Evolutionary conservation across 2,888 invertebrate species (phyloP).

Genomic region (Bembecia ichneumoniformis): DNA sequence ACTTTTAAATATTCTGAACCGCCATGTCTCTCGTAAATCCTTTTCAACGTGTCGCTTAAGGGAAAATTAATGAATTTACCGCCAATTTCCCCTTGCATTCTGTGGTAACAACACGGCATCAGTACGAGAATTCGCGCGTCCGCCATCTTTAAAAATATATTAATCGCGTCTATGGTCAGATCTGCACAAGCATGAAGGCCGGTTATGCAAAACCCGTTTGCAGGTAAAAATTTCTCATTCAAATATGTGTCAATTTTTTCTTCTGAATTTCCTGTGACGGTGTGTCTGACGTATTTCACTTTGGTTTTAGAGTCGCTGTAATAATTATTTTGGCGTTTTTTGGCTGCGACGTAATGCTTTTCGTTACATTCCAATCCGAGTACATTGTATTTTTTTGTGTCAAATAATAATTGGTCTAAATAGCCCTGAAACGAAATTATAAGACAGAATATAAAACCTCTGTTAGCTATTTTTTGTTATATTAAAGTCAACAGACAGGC

Average conservation of each 20-base stretch:
- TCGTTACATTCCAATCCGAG: constrained; percentile 78
- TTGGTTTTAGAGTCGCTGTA: constrained; percentile 60
- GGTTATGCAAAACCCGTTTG: constrained; percentile 40
- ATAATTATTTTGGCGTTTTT: constrained; percentile 67
- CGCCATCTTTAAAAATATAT: constrained; percentile 74
- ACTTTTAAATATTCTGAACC: constrained; percentile 63
- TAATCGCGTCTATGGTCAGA: constrained; percentile 77
- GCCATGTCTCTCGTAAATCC: constrained; percentile 34
- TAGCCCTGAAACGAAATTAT: constrained; percentile 74
- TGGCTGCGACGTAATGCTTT: constrained; percentile 69
- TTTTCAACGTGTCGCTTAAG: constrained; percentile 64
- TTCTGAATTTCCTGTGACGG: constrained; percentile 66
- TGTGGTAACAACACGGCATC: constrained; percentile 88
- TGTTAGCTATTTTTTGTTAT: too few species aligned
- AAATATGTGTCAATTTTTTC: constrained; percentile 49
- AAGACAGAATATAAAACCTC: too few species aligned
- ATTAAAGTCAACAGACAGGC: too few species aligned
- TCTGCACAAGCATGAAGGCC: constrained; percentile 87
- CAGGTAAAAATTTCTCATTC: constrained; percentile 40
- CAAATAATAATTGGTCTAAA: constrained; percentile 76
- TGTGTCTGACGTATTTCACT: constrained; percentile 74
- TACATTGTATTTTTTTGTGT: constrained; percentile 71
- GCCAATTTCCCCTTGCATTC: constrained; percentile 45
- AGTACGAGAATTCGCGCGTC: constrained; percentile 72
- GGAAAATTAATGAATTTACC: constrained; percentile 77